phyloP scores from a whole-genome alignment of 2,797 vertebrate genomes.

The Xerus rutilus region DNA sequence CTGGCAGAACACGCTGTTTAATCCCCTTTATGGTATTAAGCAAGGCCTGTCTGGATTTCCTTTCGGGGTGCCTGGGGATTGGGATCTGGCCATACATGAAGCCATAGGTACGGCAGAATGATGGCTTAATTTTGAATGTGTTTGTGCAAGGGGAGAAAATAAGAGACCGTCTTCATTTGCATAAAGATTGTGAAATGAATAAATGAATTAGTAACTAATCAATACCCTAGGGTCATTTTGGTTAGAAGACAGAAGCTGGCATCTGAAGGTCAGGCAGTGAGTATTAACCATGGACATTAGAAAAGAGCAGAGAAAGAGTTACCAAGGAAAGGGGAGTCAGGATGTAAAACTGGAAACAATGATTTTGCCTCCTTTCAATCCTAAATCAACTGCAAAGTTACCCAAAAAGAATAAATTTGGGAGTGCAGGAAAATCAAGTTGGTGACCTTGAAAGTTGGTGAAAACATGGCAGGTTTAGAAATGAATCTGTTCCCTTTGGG shows the following conservation, averaged over 20 bases:
- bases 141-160: neutral
- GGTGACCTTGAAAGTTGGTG: neutral
- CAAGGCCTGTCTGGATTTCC: conserved; percentile 10
- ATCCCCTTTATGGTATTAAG: neutral
- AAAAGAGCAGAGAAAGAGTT: neutral
- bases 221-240: neutral
- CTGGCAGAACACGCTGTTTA: neutral
- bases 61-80: neutral
- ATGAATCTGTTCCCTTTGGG: neutral
- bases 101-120: neutral
- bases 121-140: conserved; percentile 3
- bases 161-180: neutral
- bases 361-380: neutral
- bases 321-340: neutral
- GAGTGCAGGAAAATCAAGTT: neutral
- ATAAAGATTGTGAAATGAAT: neutral
- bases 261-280: neutral
- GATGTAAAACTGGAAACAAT: neutral
- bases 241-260: neutral
- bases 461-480: neutral
- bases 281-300: neutral
- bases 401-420: neutral
- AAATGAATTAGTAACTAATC: neutral
- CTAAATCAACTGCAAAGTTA: neutral
- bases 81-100: neutral